These are phyloP conservation scores for Cettia cetti DNA, from an alignment of 2,113 vertebrate species.

Conservation along the genomic window DNA sequence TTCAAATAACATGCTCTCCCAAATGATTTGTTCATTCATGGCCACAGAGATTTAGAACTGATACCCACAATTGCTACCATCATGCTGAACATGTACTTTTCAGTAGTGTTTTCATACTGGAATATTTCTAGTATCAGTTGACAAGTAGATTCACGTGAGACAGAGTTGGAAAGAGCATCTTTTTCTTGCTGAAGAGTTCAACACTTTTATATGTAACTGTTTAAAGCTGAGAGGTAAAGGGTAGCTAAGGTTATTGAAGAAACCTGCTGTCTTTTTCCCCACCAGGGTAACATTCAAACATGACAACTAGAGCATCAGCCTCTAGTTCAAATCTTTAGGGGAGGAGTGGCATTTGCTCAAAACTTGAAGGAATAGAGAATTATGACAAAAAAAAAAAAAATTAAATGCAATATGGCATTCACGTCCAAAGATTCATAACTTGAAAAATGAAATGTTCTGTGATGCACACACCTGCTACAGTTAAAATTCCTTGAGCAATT, in stretches of 20 bases:
- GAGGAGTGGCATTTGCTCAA: not conserved
- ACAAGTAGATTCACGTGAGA: not conserved
- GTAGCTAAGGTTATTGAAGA: not conserved
- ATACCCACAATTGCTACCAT: not conserved
- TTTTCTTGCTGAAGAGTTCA: not conserved
- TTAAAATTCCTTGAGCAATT: not conserved
- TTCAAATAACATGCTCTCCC: not conserved
- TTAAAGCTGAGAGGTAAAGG: constrained; percentile 37
- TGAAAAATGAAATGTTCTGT: not conserved
- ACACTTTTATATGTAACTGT: not conserved
- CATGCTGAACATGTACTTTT: not conserved
- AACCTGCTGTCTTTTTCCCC: not conserved
- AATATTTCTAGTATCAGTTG: not conserved
- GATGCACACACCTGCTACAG: not conserved
- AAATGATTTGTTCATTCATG: not conserved
- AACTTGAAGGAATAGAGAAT: not conserved
- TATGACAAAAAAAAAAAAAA: not conserved
- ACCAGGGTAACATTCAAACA: not conserved
- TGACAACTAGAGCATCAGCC: not conserved
- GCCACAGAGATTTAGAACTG: not conserved
- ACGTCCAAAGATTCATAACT: not conserved
- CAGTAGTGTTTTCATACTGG: not conserved
- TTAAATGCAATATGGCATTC: not conserved
- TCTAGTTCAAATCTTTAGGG: not conserved
- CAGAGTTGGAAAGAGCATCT: not conserved